Evolutionary conservation across 1,140 invertebrate species (phyloP).

Genomic region (Trachymyrmex cornetzi): DNA sequence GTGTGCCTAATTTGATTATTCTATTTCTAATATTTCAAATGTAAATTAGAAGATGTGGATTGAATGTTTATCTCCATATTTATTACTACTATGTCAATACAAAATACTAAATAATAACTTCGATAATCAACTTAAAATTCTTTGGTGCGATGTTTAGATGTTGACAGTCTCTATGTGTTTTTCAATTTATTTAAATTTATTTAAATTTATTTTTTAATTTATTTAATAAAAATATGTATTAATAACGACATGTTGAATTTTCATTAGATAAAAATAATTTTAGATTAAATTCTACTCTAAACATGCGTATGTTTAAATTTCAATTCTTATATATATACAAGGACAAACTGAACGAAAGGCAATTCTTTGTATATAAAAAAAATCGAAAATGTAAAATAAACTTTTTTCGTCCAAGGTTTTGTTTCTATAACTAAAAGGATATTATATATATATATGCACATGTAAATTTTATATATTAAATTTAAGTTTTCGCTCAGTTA

Average conservation of each 20-base stretch:
- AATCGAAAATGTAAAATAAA: too few relatives aligned
- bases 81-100: too few relatives aligned
- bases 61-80: too few relatives aligned
- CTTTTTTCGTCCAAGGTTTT: too few relatives aligned
- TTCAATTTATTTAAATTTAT: neutral
- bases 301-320: too few relatives aligned
- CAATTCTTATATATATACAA: too few relatives aligned
- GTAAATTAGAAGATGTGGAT: neutral
- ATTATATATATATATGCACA: too few relatives aligned
- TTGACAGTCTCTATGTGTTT: neutral
- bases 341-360: too few relatives aligned
- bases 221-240: neutral
- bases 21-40: neutral
- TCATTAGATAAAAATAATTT: neutral
- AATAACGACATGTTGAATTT: too few relatives aligned
- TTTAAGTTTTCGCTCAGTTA: neutral
- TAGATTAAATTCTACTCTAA: neutral
- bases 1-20: neutral
- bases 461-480: neutral
- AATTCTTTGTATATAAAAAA: too few relatives aligned
- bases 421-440: too few relatives aligned
- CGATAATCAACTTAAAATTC: neutral
- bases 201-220: slow-evolving; percentile 9
- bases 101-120: neutral
- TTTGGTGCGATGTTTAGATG: neutral